These are phyloP conservation scores for Teleogryllus occipitalis DNA, from an alignment of 1,140 invertebrate genomes.

Conservation along the genomic window DNA sequence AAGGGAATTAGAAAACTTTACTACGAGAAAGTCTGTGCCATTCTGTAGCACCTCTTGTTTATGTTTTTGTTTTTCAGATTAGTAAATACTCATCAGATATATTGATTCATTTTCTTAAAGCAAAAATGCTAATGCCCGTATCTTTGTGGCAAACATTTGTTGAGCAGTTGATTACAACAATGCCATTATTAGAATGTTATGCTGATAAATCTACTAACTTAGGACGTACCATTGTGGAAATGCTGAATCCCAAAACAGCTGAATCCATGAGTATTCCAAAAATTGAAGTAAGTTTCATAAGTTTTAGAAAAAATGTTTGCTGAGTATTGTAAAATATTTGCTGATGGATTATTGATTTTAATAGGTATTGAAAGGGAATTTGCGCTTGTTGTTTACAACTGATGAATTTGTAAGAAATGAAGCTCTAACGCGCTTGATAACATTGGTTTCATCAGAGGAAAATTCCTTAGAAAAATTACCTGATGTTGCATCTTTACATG, in stretches of 20 bases:
- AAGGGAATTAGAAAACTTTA: no score
- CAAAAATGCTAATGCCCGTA: constrained; percentile 47
- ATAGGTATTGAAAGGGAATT: constrained; percentile 42
- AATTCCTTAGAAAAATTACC: constrained; percentile 14
- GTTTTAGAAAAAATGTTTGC: no score
- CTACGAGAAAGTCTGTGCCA: background rate
- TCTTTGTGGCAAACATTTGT: constrained; percentile 47
- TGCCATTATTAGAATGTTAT: constrained; percentile 44
- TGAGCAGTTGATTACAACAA: constrained; percentile 43
- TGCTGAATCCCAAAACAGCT: constrained; percentile 46
- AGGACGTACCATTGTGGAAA: constrained; percentile 48
- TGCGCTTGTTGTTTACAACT: constrained; percentile 38
- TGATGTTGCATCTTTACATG: constrained; percentile 4
- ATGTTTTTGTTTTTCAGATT: constrained; percentile 34
- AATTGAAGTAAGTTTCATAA: background rate
- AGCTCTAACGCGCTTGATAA: constrained; percentile 41
- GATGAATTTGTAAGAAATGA: constrained; percentile 39
- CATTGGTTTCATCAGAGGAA: constrained; percentile 35
- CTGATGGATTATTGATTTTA: background rate
- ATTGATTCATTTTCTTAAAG: constrained; percentile 50
- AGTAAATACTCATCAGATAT: constrained; percentile 47
- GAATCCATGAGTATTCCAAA: background rate
- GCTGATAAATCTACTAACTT: constrained; percentile 35
- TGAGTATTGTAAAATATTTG: no score
- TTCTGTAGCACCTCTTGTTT: background rate